Conservation (phyloP, 1,140 invertebrate species). For the Zaprionus nigranus region DNA sequence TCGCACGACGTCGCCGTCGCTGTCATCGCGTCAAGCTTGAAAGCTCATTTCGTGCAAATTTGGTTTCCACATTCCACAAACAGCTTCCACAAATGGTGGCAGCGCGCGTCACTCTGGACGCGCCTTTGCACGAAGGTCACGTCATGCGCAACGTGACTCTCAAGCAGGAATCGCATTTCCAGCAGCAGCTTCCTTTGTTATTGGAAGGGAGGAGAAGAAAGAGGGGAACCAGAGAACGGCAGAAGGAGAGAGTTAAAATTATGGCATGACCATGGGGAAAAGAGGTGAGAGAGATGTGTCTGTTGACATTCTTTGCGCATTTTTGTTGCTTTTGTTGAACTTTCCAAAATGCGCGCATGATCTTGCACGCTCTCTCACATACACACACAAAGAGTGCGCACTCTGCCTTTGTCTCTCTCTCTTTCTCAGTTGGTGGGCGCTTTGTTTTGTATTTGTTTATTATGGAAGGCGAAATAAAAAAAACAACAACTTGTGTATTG, state of each 20-base stretch:
- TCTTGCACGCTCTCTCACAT: slow-evolving; percentile 28
- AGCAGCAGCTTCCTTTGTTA: neutral
- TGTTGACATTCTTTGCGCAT: slow-evolving; percentile 37
- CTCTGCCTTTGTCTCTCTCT: slow-evolving; percentile 2
- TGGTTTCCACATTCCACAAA: slow-evolving; percentile 5
- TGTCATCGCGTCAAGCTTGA: neutral
- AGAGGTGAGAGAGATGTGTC: neutral
- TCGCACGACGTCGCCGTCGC: neutral
- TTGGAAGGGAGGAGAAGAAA: neutral
- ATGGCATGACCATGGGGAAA: slow-evolving; percentile 7
- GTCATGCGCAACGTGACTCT: neutral
- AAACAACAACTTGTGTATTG: slow-evolving; percentile 34
- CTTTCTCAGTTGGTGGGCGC: slow-evolving; percentile 27
- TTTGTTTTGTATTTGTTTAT: slow-evolving; percentile 74
- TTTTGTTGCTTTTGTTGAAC: slow-evolving; percentile 62
- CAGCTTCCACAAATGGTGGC: slow-evolving; percentile 6
- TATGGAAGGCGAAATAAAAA: slow-evolving; percentile 38
- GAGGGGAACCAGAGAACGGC: neutral
- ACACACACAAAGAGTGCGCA: no score
- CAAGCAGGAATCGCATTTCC: neutral
- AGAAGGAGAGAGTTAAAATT: neutral
- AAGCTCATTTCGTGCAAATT: slow-evolving; percentile 6
- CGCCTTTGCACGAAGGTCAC: slow-evolving; percentile 2
- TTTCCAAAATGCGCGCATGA: slow-evolving; percentile 72
- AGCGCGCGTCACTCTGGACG: slow-evolving; percentile 2